Conservation (phyloP, 2,113 vertebrate genomes). For the Pandion haliaetus region DNA sequence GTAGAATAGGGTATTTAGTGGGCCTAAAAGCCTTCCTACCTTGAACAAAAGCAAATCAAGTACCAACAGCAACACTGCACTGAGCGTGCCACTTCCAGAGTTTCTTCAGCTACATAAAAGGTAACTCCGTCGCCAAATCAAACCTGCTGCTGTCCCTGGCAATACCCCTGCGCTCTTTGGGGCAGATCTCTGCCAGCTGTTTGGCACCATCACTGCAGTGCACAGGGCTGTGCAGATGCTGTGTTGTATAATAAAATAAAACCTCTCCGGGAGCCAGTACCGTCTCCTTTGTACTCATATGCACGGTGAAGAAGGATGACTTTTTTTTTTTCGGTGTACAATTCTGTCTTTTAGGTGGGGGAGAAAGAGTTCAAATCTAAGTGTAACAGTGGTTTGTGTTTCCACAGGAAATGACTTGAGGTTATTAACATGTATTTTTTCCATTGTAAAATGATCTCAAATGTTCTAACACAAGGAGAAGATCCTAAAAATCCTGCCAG, state of each 20-base stretch:
- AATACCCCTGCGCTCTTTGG: neutral
- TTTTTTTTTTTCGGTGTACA: neutral
- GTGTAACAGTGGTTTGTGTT: neutral
- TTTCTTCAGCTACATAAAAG: neutral
- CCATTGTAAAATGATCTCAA: slow-evolving; percentile 22
- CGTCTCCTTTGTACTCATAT: neutral
- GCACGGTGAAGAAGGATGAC: neutral
- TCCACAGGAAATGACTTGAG: slow-evolving; percentile 11
- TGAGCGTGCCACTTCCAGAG: neutral
- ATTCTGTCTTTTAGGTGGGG: neutral
- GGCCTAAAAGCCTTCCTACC: neutral
- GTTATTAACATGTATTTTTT: neutral
- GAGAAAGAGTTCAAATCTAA: neutral
- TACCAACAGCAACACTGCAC: neutral
- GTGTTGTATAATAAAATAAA: neutral
- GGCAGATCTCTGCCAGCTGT: neutral
- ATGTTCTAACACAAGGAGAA: neutral
- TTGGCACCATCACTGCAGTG: neutral
- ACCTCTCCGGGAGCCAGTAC: neutral
- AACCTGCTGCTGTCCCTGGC: neutral
- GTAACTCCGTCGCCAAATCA: neutral
- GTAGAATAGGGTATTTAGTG: neutral
- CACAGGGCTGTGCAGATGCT: neutral
- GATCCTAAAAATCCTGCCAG: neutral
- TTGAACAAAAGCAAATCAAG: neutral